Base-by-base conservation (phyloP, 2,113 vertebrate genomes). In the Oreocharis arfaki region DNA sequence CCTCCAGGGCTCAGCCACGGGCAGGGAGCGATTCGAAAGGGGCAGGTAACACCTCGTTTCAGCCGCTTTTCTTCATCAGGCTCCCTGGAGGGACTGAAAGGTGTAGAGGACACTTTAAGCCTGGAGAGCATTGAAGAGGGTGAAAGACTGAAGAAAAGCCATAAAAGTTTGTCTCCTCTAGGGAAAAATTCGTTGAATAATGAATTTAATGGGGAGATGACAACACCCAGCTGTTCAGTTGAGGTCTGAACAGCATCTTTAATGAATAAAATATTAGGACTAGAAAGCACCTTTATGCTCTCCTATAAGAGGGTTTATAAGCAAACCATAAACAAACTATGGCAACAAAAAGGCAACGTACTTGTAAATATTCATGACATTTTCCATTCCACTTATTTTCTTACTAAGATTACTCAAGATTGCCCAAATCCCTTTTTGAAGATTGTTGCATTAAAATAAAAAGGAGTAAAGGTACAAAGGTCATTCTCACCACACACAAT, bases 301-400 rank as follows among this genome's bases (percentile, higher is more conserved):
- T 79, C 53, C 81, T 87, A 42, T 82, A 94, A 79, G 30, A 87
- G 26, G 59, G 22, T 39, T 89, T 93, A 76, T 56, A 93, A 85
- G 84, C n/a, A 88, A 93, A 32, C 23, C 63, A 88, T 70, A 90
- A 96, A 90, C 65, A 87, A 95, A 96, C 65, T 56, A 76, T 50
- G 30, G 76, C 82, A 93, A 89, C 61, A 83, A 81, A 93, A 90
- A 90, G 61, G 33, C 91, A 82, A 82, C 0, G 0, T 47, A 70
- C 86, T 94, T 74, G 84, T 95, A 89, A 92, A 94, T 94, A 94
- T 90, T 95, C 79, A 89, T 92, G 56, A 89, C 22, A 52, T 91
- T 94, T 95, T 90, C 71, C 44, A 91, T 89, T 93, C 70, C 63
- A 95, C 52, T 89, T 67, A 67, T 96, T 93, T 93, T 84, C 33